Evolutionary conservation across 2,113 vertebrate species (phyloP).

Genomic region (Oceanites oceanicus): DNA sequence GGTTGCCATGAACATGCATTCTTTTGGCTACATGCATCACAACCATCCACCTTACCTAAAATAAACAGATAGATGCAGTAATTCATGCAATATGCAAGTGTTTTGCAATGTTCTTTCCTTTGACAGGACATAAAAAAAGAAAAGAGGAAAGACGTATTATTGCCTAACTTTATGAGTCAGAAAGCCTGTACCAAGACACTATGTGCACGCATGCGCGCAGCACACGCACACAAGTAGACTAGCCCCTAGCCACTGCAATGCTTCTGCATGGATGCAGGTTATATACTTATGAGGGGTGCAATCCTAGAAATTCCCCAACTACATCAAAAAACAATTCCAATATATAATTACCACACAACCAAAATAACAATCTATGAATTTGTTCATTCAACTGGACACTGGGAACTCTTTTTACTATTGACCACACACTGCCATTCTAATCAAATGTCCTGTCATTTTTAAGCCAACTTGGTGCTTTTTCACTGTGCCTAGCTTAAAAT

Average conservation of each 20-base stretch:
- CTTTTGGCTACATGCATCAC: neutral
- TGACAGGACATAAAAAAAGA: neutral
- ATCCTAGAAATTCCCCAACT: neutral
- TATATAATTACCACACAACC: neutral
- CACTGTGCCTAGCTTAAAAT: neutral
- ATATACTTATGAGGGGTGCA: accelerated
- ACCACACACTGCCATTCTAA: neutral
- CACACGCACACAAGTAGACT: neutral
- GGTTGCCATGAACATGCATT: neutral
- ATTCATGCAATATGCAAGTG: neutral
- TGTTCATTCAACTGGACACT: neutral
- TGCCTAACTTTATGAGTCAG: neutral
- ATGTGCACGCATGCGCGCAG: accelerated
- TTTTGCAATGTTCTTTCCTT: neutral
- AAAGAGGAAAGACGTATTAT: neutral
- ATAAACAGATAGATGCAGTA: neutral
- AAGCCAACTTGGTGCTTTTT: neutral
- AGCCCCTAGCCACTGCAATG: neutral
- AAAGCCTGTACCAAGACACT: neutral
- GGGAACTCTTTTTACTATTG: neutral
- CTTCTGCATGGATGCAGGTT: neutral
- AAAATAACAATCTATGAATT: neutral
- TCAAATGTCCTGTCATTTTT: neutral
- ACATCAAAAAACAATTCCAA: neutral
- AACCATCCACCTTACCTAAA: neutral